Evolutionary conservation across 2,797 vertebrate species (phyloP), one percentile per base, ranked within the genome.

Genomic region (Rhynchonycteris naso): DNA sequence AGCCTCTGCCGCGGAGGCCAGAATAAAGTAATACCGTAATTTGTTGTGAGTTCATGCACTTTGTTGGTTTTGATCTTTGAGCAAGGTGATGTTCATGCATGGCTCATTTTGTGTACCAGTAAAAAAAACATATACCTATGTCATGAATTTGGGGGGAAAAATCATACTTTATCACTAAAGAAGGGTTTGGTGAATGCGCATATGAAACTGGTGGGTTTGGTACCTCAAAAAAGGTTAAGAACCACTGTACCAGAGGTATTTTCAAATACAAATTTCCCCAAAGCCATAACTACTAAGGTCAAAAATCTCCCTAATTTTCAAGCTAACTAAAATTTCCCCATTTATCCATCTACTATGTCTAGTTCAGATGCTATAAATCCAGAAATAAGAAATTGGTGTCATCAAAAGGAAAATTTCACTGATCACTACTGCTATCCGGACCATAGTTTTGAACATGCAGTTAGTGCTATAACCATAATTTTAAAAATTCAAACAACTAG

Each of bases 231-330:
- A n/a, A n/a, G n/a, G n/a, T n/a, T n/a, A n/a, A n/a, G n/a, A n/a
- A n/a, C n/a, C n/a, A n/a, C n/a, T n/a, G n/a, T 88, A 69, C 22
- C 52, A 50, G 3, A 66, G 54, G 21, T 43, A 19, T 80, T 87
- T 89, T 58, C 58, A 79, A 79, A 88, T 18, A 90, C 14, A 50
- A 82, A 75, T 50, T 76, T 93, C 61, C 76, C 38, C 24, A 61
- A 78, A 68, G 30, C 24, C 28, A 0, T 81, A 93, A 82, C 50
- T 56, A 63, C 3, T 56, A 26, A 63, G 10, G n/a, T 86, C 21
- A 94, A 66, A 91, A 75, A 63, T 66, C 91, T 26, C 16, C 79
- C 21, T 0, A 89, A 84, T 30, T 91, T 92, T 83, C 74, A 69
- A 93, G 19, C 19, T 85, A 85, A 90, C 88, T 13, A 80, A 68